Evolutionary conservation across 2,888 invertebrate genomes (phyloP).

Genomic region (Drosophila dives): DNA sequence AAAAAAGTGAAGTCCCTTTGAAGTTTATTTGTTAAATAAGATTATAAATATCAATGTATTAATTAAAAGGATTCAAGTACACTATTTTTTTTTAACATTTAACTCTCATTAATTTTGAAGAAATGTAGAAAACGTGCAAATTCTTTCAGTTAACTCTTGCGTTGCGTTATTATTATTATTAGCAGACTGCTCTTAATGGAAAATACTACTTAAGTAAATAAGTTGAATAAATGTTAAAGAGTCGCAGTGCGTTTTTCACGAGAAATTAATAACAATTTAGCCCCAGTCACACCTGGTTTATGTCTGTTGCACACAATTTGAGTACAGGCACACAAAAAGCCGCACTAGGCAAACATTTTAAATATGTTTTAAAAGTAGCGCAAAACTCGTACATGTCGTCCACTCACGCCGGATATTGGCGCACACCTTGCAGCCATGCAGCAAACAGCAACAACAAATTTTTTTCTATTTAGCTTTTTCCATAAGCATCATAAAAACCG

Average conservation of each 20-base stretch:
- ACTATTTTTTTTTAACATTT: background rate
- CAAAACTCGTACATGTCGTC: slow-evolving; percentile 35
- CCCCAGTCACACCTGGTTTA: slow-evolving; percentile 38
- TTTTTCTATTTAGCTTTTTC: slow-evolving; percentile 20
- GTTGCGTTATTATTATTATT: slow-evolving; percentile 9
- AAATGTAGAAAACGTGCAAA: background rate
- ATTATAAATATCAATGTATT: too few relatives aligned
- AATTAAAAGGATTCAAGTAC: background rate
- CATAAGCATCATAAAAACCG: slow-evolving; percentile 59
- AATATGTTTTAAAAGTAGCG: slow-evolving; percentile 37
- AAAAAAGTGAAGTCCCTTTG: background rate
- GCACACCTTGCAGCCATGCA: slow-evolving; percentile 80
- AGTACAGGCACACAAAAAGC: background rate
- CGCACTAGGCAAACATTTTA: slow-evolving; percentile 47
- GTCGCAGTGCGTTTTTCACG: slow-evolving; percentile 18
- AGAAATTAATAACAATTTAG: slow-evolving; percentile 60
- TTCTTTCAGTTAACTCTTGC: slow-evolving; percentile 23
- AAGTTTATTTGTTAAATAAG: background rate
- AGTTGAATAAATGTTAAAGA: slow-evolving; percentile 11
- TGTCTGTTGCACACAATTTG: slow-evolving; percentile 1
- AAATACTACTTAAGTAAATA: background rate
- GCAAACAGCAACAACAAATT: slow-evolving; percentile 28
- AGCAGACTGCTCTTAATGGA: background rate
- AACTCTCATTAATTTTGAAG: background rate
- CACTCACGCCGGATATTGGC: slow-evolving; percentile 76